Conservation (phyloP, 1,140 invertebrate genomes). For the Schlechtendalia chinensis region DNA sequence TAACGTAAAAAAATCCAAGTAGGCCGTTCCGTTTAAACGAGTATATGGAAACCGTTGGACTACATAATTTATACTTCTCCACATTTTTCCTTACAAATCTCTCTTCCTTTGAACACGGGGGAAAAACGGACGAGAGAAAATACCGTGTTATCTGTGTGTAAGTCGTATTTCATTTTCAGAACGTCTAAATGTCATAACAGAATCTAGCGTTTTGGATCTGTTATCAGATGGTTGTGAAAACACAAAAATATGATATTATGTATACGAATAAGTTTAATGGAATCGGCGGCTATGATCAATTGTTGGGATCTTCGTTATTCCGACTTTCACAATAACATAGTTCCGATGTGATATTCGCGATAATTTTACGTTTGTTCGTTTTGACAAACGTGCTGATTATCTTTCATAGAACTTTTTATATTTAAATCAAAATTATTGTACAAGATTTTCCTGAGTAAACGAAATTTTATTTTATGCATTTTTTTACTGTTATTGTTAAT, state of each 20-base stretch:
- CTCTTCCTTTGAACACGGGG: neutral
- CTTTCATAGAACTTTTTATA: too few relatives aligned
- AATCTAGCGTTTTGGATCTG: constrained; percentile 26
- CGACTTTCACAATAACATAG: neutral
- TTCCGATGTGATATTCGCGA: too few relatives aligned
- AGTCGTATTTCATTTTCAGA: constrained; percentile 42
- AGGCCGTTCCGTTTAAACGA: constrained; percentile 5
- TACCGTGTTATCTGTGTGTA: constrained; percentile 37
- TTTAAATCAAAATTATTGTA: too few relatives aligned
- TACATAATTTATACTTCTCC: constrained; percentile 37
- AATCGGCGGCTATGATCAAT: constrained; percentile 14
- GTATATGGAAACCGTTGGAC: constrained; percentile 26
- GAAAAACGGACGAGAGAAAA: constrained; percentile 13
- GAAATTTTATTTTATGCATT: too few relatives aligned
- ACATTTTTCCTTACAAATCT: constrained; percentile 12
- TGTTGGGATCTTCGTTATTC: neutral
- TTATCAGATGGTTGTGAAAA: constrained; percentile 19
- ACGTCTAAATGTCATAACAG: constrained; percentile 39
- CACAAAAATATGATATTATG: neutral
- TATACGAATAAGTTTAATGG: neutral
- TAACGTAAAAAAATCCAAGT: too few relatives aligned
- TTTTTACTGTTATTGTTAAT: too few relatives aligned
- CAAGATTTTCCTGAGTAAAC: too few relatives aligned
- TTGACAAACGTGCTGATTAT: neutral
- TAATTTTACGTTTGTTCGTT: neutral